Evolutionary conservation across 1,140 invertebrate genomes (phyloP).

Genomic region (Odontomachus brunneus): DNA sequence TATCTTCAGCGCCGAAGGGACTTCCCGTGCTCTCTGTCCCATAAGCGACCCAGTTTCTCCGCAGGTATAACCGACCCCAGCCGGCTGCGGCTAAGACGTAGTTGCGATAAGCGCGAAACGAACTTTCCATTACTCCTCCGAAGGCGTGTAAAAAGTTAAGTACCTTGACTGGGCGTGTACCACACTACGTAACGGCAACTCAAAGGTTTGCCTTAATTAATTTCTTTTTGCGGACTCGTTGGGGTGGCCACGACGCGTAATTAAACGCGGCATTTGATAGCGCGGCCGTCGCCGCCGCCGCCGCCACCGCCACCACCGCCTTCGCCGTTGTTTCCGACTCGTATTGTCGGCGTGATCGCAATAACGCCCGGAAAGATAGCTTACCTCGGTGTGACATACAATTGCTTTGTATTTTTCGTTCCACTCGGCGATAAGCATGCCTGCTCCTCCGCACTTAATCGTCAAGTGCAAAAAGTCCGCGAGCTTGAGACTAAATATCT

Average conservation of each 20-base stretch:
- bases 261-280: slow-evolving; percentile 42
- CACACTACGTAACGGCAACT: slow-evolving; percentile 23
- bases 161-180: slow-evolving; percentile 20
- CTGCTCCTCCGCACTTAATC: background rate
- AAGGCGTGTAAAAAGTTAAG: slow-evolving; percentile 54
- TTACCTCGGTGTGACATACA: too few species aligned
- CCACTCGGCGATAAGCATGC: background rate
- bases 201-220: slow-evolving; percentile 48
- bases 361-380: background rate
- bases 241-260: slow-evolving; percentile 7
- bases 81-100: slow-evolving; percentile 42
- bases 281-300: background rate
- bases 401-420: slow-evolving; percentile 17
- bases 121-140: slow-evolving; percentile 53
- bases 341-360: slow-evolving; percentile 14
- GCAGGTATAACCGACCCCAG: slow-evolving; percentile 26
- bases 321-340: too few species aligned
- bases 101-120: slow-evolving; percentile 55
- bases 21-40: slow-evolving; percentile 36
- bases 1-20: slow-evolving; percentile 53
- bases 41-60: slow-evolving; percentile 55
- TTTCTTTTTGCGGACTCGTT: slow-evolving; percentile 19
- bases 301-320: background rate
- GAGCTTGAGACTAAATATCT: slow-evolving; percentile 24
- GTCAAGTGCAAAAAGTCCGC: slow-evolving; percentile 11